Evolutionary conservation across 1,140 invertebrate species (phyloP).

Genomic region (Periplaneta americana): DNA sequence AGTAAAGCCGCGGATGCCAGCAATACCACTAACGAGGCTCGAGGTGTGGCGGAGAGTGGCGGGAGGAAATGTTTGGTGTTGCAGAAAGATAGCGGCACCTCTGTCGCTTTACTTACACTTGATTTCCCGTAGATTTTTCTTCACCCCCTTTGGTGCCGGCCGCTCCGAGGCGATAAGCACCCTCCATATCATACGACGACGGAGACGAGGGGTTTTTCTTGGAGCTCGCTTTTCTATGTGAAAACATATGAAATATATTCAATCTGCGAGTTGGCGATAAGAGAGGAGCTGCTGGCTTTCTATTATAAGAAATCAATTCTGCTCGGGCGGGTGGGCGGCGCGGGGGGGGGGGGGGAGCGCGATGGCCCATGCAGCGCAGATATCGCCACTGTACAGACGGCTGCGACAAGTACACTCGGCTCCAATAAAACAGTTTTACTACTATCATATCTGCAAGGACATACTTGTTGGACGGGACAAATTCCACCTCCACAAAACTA

Average conservation of each 20-base stretch:
- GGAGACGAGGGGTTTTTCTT: background rate
- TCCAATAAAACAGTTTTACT: background rate
- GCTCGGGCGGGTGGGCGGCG: background rate
- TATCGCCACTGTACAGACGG: background rate
- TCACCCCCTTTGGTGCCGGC: conserved; percentile 3
- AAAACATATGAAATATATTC: conserved; percentile 50
- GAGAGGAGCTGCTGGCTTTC: conserved; percentile 4
- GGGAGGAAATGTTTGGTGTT: conserved; percentile 15
- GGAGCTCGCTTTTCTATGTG: conserved; percentile 33
- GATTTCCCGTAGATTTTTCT: conserved; percentile 18
- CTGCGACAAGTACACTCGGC: background rate
- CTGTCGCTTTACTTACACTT: conserved; percentile 11
- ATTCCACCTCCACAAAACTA: background rate
- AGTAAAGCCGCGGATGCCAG: background rate
- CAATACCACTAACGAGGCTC: background rate
- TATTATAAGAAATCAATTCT: conserved; percentile 15
- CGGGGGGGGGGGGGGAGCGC: background rate
- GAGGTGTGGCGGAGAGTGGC: background rate
- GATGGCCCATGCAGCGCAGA: conserved; percentile 8
- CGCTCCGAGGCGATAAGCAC: background rate
- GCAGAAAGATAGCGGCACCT: conserved; percentile 15
- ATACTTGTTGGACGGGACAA: background rate
- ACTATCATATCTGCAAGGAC: background rate
- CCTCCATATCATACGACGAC: background rate
- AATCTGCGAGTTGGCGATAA: conserved; percentile 41